phyloP scores from a whole-genome alignment of 2,113 vertebrate genomes.

The Sciurus niger region DNA sequence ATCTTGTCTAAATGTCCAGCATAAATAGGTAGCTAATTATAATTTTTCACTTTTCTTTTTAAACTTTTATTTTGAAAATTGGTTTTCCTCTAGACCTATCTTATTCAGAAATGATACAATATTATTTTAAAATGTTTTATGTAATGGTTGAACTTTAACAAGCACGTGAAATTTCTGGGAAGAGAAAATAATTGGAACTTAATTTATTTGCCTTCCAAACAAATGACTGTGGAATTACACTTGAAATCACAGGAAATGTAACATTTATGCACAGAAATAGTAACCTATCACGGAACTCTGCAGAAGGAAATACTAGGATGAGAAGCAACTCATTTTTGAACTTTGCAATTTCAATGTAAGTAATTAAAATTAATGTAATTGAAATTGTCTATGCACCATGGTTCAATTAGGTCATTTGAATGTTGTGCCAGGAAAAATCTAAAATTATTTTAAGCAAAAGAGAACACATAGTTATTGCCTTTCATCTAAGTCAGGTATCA shows the following conservation, averaged over 20 bases:
- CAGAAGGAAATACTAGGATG: slow-evolving; percentile 77
- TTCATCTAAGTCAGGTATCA: background rate
- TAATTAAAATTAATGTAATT: slow-evolving; percentile 88
- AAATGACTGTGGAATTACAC: slow-evolving; percentile 75
- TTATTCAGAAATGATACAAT: background rate
- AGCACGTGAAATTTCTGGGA: slow-evolving; percentile 71
- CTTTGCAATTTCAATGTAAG: slow-evolving; percentile 85
- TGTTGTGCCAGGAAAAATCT: slow-evolving; percentile 67
- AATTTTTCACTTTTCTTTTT: background rate
- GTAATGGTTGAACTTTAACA: slow-evolving; percentile 58
- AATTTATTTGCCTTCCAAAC: slow-evolving; percentile 68
- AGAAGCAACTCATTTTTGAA: slow-evolving; percentile 76
- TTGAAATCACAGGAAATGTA: slow-evolving; percentile 82
- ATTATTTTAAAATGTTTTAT: background rate
- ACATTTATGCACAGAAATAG: slow-evolving; percentile 76
- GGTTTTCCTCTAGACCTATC: background rate
- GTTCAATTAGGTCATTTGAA: slow-evolving; percentile 83
- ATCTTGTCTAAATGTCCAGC: background rate
- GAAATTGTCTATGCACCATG: slow-evolving; percentile 73
- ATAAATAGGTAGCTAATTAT: background rate
- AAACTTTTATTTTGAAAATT: slow-evolving; percentile 15
- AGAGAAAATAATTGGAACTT: slow-evolving; percentile 63
- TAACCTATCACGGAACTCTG: slow-evolving; percentile 74
- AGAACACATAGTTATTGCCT: slow-evolving; percentile 50
- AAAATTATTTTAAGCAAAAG: slow-evolving; percentile 68